Conservation (phyloP, 2,113 vertebrate genomes). For the Nerophis ophidion region DNA sequence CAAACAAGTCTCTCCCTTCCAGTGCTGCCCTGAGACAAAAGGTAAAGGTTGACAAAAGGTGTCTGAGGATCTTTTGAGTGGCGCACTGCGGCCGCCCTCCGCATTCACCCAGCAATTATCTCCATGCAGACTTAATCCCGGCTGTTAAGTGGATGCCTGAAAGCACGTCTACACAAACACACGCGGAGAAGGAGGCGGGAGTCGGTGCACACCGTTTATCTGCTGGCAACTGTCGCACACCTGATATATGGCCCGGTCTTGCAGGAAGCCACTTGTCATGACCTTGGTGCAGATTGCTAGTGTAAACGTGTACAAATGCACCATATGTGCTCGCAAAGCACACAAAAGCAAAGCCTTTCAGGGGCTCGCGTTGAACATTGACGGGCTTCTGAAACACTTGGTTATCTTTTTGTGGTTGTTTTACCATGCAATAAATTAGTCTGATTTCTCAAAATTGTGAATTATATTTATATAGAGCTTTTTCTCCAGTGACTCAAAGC, state of each 20-base stretch:
- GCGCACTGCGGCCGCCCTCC: constrained; percentile 53
- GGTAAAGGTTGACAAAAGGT: constrained; percentile 70
- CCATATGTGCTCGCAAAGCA: constrained; percentile 6
- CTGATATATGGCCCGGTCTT: constrained; percentile 52
- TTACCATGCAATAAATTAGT: too few species aligned
- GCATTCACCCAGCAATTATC: constrained; percentile 69
- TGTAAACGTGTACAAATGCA: not conserved
- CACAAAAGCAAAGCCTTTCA: not conserved
- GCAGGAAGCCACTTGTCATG: constrained; percentile 47
- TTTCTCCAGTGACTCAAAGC: too few species aligned
- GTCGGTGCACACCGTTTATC: constrained; percentile 58
- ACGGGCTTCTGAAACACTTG: not conserved
- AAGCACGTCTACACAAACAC: constrained; percentile 75
- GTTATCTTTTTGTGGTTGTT: too few species aligned
- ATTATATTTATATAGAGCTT: too few species aligned
- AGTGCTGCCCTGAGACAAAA: constrained; percentile 54
- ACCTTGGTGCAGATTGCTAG: constrained; percentile 32
- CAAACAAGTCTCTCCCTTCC: constrained; percentile 43
- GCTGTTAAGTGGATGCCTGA: constrained; percentile 74
- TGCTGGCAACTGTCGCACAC: constrained; percentile 54
- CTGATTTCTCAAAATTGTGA: too few species aligned
- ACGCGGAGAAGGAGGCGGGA: constrained; percentile 56
- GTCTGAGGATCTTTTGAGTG: constrained; percentile 61
- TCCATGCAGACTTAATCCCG: constrained; percentile 64
- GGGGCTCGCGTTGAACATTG: not conserved